Evolutionary conservation across 2,888 invertebrate genomes (phyloP).

Genomic region (Dryadula phaetusa): DNA sequence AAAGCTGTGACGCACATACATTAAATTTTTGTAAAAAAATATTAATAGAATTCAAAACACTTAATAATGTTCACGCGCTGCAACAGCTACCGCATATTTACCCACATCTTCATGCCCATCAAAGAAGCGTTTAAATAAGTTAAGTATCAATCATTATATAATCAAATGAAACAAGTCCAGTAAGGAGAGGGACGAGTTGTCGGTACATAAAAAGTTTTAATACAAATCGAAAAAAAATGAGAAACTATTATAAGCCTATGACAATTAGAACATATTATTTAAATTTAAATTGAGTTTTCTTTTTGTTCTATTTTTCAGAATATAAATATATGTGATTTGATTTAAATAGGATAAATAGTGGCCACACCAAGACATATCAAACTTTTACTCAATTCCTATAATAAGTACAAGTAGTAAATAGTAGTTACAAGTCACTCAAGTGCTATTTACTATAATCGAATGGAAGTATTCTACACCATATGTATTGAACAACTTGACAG

Average conservation of each 20-base stretch:
- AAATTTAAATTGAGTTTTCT: background rate
- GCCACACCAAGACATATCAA: background rate
- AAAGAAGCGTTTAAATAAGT: too few relatives aligned
- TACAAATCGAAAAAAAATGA: background rate
- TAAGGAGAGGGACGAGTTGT: too few relatives aligned
- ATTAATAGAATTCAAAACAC: too few relatives aligned
- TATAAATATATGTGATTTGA: background rate
- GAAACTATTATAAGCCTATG: background rate
- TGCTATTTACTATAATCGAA: constrained; percentile 10
- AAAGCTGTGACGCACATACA: too few relatives aligned
- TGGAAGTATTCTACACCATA: constrained; percentile 8
- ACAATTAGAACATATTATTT: background rate
- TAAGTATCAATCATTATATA: too few relatives aligned
- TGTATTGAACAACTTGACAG: constrained; percentile 18
- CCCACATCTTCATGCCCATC: too few relatives aligned
- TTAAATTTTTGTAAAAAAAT: too few relatives aligned
- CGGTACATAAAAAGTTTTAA: background rate
- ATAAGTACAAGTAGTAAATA: constrained; percentile 8
- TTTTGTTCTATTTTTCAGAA: background rate
- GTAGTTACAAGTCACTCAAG: background rate
- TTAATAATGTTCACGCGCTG: too few relatives aligned
- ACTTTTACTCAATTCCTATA: background rate
- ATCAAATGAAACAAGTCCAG: background rate
- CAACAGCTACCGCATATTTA: too few relatives aligned
- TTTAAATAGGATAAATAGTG: background rate